Evolutionary conservation across 2,797 vertebrate species (phyloP), one percentile per base, ranked within the genome.

Genomic region (Leptatherina wallacei): DNA sequence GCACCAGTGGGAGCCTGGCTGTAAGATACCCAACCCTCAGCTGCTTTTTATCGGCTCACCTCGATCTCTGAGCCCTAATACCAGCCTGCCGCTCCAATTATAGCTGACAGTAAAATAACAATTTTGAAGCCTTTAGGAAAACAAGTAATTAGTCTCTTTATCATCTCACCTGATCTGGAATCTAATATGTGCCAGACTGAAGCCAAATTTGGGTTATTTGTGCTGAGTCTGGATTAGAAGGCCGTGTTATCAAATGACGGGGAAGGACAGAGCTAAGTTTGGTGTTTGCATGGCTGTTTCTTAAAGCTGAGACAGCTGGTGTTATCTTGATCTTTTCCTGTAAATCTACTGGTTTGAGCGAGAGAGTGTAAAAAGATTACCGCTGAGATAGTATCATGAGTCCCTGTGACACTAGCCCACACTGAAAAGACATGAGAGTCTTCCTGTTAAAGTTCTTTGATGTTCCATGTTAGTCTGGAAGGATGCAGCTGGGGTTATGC

Each of bases 1-100:
- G 75, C 72, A 88, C 81, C 90, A 90, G 88, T 81, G 83, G 82
- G 81, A 71, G 81, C 47, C 36, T 40, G 55, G 70, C 78, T 76
- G 78, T 66, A 58, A 79, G 78, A 83, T 85, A 89, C 76, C 83
- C 75, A 81, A 80, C 75, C 84, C 81, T 85, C 91, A 91, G 88
- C 90, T 93, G 92, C 80, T 89, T 92, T 84, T 82, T 84, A 91
- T 92, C 88, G 90, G 81, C 80, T 40, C 44, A 52, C 68, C 58
- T 36, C 61, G 11, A 81, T 88, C 77, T 77, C 72, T 65, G 72
- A 80, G 73, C 42, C 81, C 69, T 82, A 83, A 85, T 81, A 84
- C 81, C 82, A 71, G 76, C 85, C 86, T 73, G 85, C 85, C 82
- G 86, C 83, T 89, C 68, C 83, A 87, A 84, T 89, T 89, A 90